A percentile compares a stretch with the other conserved stretches of the same genome.
These are phyloP conservation scores for Mamestra configurata DNA, from an alignment of 1,140 invertebrate genomes.

Conservation along the genomic window DNA sequence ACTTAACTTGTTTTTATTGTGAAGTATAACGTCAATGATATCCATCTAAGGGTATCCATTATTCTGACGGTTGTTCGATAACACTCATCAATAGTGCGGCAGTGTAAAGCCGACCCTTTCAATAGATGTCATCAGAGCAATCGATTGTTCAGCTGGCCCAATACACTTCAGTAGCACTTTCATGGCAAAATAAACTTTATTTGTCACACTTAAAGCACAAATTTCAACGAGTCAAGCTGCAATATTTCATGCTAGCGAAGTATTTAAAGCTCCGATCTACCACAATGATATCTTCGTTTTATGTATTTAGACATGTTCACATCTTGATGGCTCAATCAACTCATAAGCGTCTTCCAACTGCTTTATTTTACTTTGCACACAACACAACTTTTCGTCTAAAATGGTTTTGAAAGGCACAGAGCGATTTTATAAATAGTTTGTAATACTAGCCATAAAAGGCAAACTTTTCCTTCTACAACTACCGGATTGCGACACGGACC, in stretches of 20 bases:
- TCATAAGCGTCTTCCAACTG: too few species aligned
- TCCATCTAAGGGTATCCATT: too few species aligned
- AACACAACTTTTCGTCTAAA: not conserved
- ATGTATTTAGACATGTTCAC: too few species aligned
- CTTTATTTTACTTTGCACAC: not conserved
- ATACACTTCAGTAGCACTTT: not conserved
- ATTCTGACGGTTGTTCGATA: not conserved
- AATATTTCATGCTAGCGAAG: not conserved
- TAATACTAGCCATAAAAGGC: not conserved
- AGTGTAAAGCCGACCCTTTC: conserved; percentile 40
- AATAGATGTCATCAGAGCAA: conserved; percentile 22
- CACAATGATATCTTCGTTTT: not conserved
- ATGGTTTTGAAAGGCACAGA: not conserved
- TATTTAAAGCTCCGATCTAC: not conserved
- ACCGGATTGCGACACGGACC: not conserved
- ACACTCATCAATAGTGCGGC: conserved; percentile 23
- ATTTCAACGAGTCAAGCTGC: not conserved
- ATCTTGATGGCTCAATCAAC: too few species aligned
- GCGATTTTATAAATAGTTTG: not conserved
- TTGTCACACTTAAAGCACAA: not conserved
- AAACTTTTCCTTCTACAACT: not conserved
- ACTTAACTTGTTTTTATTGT: too few species aligned
- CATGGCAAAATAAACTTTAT: not conserved
- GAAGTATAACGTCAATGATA: too few species aligned
- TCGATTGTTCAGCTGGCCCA: conserved; percentile 34